Evolutionary conservation across 2,113 vertebrate genomes (phyloP).

Genomic region (Mus spicilegus): DNA sequence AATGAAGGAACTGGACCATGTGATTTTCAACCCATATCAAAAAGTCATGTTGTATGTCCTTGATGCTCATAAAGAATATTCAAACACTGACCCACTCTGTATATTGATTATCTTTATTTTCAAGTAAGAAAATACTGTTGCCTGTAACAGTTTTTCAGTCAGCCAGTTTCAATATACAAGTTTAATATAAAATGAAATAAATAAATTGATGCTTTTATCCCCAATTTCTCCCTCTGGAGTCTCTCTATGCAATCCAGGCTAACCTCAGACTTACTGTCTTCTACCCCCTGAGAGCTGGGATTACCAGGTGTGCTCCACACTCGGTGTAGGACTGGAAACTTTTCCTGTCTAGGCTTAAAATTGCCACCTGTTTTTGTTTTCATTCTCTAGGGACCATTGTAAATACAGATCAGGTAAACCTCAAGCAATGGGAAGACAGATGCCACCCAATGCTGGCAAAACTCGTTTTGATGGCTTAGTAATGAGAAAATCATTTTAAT

Average conservation of each 20-base stretch:
- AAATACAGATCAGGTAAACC: neutral
- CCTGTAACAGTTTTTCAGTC: neutral
- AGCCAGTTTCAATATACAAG: neutral
- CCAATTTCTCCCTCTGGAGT: too few species aligned
- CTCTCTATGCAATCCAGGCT: neutral
- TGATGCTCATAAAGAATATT: neutral
- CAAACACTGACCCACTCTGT: neutral
- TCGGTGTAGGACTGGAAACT: neutral
- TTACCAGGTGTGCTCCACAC: too few species aligned
- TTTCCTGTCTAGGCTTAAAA: neutral
- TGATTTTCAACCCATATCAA: neutral
- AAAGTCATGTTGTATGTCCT: neutral
- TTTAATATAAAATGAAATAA: neutral
- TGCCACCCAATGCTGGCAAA: too few species aligned
- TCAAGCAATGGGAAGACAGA: neutral
- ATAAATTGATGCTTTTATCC: neutral
- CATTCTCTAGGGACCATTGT: neutral
- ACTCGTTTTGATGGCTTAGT: neutral
- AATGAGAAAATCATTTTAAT: neutral
- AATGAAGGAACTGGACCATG: neutral
- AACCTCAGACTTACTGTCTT: neutral
- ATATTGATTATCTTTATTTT: neutral
- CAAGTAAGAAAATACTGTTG: neutral
- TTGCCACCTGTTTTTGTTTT: neutral
- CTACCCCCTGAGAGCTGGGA: neutral